Evolutionary conservation across 64 coral and sea anemone species (phyloP).

Genomic region (Actinia tenebrosa): DNA sequence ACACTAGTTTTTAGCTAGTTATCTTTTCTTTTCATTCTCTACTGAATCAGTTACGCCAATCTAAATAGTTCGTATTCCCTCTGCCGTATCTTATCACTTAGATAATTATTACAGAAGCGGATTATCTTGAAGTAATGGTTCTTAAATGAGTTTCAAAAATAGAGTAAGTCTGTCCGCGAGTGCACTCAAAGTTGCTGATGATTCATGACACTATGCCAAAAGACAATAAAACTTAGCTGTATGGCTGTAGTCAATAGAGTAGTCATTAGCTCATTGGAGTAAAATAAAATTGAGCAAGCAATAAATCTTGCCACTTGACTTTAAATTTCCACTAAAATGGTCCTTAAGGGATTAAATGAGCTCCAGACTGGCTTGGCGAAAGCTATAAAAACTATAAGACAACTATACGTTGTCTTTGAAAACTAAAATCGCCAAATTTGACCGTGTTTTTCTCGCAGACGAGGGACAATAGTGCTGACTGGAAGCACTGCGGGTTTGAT

Average conservation of each 20-base stretch:
- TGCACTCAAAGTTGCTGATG: neutral
- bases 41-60: too few relatives aligned
- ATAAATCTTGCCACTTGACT: constrained; percentile 9
- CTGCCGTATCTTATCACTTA: neutral
- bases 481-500: neutral
- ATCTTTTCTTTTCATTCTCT: too few relatives aligned
- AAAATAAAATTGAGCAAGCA: neutral
- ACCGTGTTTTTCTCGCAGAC: neutral
- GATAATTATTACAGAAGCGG: neutral
- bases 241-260: neutral
- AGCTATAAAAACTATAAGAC: too few relatives aligned
- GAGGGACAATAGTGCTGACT: neutral
- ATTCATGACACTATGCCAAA: neutral
- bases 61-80: too few relatives aligned
- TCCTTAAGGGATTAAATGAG: neutral
- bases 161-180: neutral
- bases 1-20: too few relatives aligned
- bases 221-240: neutral
- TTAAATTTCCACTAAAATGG: neutral
- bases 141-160: neutral
- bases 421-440: too few relatives aligned
- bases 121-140: neutral
- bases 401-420: too few relatives aligned
- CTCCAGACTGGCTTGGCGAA: neutral
- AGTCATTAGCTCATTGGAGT: neutral